Evolutionary conservation across 2,113 vertebrate species (phyloP), one percentile per base, ranked within the genome.

Genomic region (Thalassoma bifasciatum): DNA sequence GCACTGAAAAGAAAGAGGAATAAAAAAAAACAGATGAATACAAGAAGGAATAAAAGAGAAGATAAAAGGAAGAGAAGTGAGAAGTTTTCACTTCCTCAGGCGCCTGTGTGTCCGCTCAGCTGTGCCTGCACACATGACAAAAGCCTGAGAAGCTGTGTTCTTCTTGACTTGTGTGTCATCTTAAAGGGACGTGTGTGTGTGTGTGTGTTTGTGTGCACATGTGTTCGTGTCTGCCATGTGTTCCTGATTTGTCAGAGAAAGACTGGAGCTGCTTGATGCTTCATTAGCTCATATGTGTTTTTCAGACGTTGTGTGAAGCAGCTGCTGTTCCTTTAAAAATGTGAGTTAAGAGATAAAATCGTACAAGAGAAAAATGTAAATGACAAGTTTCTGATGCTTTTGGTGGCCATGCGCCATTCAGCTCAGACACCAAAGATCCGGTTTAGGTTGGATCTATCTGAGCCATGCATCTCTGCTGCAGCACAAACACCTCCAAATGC

Each of bases 221-320:
- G 61, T 53, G 63, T 67, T 47, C 74, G 61, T 71, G 84, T 84
- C 73, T 53, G 59, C 82, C 91, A 91, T 89, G 89, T 92, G 92
- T 82, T 91, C 85, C 81, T 91, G 66, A 93, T 93, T 92, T 90
- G 84, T 72, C 79, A 9, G 77, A 80, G 72, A 89, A 86, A 89
- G 85, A 90, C 84, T 89, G 69, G 56, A 89, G 84, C 72, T 84
- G 61, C 82, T 87, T 61, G 66, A 76, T 69, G 85, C 79, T 92
- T 93, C 77, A 90, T 92, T 92, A 91, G 85, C 65, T 90, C 86
- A 89, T 81, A 87, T 88, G 78, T 87, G 83, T 93, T 92, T 88
- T 87, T 87, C 87, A 87, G 89, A 85, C 83, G 59, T 77, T 60
- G 73, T 65, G 77, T 77, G 83, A 89, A 84, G 79, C 81, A 88